These are phyloP conservation scores for Myopa testacea DNA, from an alignment of 2,888 invertebrate genomes.

Conservation along the genomic window DNA sequence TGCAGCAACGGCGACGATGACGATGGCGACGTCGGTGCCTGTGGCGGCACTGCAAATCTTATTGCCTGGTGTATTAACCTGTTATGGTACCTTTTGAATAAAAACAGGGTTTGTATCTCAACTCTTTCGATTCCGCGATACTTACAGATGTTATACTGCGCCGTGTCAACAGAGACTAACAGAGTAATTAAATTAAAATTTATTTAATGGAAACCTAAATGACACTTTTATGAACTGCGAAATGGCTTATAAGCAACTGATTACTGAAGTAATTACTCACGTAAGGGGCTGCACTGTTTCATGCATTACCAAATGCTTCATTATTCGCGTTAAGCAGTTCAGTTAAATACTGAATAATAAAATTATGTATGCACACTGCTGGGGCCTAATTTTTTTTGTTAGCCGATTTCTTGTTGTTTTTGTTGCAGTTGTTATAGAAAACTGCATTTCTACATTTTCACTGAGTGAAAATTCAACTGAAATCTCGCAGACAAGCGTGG, in stretches of 20 bases:
- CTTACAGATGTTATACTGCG: too few species aligned
- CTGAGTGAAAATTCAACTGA: not conserved
- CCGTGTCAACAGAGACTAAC: not conserved
- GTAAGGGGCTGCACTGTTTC: too few species aligned
- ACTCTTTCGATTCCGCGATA: not conserved
- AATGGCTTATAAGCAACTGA: not conserved
- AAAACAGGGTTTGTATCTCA: not conserved
- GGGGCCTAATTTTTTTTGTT: too few species aligned
- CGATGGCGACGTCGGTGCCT: not conserved
- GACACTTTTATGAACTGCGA: not conserved
- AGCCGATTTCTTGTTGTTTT: too few species aligned
- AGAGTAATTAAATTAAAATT: too few species aligned
- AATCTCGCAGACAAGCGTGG: not conserved
- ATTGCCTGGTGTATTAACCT: not conserved
- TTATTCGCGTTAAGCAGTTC: not conserved
- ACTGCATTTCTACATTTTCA: not conserved
- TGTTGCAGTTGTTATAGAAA: not conserved
- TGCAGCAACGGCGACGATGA: not conserved
- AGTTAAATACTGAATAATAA: not conserved
- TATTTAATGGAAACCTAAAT: too few species aligned
- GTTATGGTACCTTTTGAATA: not conserved
- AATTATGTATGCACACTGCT: not conserved
- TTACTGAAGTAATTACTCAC: too few species aligned
- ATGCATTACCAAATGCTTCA: not conserved
- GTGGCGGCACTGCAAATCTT: not conserved